Evolutionary conservation across 2,888 invertebrate species (phyloP).

Genomic region (Cartodere bifasciata): DNA sequence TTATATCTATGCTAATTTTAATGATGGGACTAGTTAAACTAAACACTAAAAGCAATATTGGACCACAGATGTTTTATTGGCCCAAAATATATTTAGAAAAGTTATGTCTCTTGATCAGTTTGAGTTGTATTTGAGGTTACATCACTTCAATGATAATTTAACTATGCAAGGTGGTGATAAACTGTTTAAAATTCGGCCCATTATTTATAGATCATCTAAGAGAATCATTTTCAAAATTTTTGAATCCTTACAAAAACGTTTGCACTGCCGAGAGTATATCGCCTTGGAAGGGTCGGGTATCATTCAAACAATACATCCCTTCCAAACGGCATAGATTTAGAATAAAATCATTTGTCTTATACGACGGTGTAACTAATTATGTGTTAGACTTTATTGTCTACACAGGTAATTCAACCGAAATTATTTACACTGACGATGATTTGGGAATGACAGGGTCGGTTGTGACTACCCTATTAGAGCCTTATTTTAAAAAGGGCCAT

Average conservation of each 20-base stretch:
- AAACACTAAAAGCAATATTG: constrained; percentile 5
- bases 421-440: constrained; percentile 7
- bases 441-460: constrained; percentile 16
- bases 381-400: constrained; percentile 19
- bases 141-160: constrained; percentile 17
- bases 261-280: constrained; percentile 16
- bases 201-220: constrained; percentile 9
- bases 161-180: constrained; percentile 10
- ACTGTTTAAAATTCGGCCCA: constrained; percentile 15
- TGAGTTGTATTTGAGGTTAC: constrained; percentile 12
- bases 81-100: constrained; percentile 14
- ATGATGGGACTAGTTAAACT: constrained; percentile 8
- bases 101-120: constrained; percentile 15
- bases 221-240: constrained; percentile 7
- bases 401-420: constrained; percentile 12
- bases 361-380: constrained; percentile 17
- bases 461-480: constrained; percentile 14
- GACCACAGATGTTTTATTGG: constrained; percentile 1
- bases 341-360: constrained; percentile 18
- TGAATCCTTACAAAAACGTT: constrained; percentile 15
- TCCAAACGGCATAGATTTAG: constrained; percentile 16
- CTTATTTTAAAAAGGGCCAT: constrained; percentile 15
- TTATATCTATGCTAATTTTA: too few species aligned
- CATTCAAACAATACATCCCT: constrained; percentile 15
- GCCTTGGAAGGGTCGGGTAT: constrained; percentile 13